Evolutionary conservation across 2,797 vertebrate species (phyloP).

Genomic region (Phrynocephalus guinanensis): DNA sequence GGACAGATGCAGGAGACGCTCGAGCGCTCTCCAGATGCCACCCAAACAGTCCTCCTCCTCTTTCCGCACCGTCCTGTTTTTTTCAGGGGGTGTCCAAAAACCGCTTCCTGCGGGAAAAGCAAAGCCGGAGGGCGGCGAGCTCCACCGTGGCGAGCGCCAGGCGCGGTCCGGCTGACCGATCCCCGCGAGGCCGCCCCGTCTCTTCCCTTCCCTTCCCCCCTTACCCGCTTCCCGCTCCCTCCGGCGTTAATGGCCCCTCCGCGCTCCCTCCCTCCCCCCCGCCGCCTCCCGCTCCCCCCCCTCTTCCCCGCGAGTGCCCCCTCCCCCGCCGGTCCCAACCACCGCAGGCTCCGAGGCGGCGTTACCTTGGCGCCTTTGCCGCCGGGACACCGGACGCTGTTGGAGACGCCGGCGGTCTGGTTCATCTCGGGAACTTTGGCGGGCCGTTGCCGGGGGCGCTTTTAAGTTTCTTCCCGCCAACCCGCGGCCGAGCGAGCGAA

Average conservation of each 20-base stretch:
- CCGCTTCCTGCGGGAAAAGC: no score
- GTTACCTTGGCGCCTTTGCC: conserved; percentile 91
- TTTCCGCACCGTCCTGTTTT: no score
- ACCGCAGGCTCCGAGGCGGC: not conserved
- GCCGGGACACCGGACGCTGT: conserved; percentile 87
- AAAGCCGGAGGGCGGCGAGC: no score
- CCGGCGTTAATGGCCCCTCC: no score
- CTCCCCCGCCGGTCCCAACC: conserved; percentile 70
- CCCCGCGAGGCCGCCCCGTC: no score
- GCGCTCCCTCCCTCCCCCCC: no score
- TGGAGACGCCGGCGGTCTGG: conserved; percentile 92
- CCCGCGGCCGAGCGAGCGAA: not conserved
- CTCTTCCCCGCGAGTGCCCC: conserved; percentile 56
- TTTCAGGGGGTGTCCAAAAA: no score
- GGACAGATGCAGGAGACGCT: not conserved
- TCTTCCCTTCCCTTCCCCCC: no score
- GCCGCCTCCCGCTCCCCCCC: accelerated
- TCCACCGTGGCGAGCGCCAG: no score
- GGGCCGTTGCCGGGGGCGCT: no score
- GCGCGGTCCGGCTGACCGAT: no score
- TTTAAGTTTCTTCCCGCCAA: not conserved
- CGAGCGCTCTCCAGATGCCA: not conserved
- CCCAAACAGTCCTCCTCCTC: not conserved
- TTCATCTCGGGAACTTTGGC: conserved; percentile 83
- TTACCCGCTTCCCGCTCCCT: no score